Conservation (phyloP, 2,797 vertebrate genomes). For the Liasis olivaceus region DNA sequence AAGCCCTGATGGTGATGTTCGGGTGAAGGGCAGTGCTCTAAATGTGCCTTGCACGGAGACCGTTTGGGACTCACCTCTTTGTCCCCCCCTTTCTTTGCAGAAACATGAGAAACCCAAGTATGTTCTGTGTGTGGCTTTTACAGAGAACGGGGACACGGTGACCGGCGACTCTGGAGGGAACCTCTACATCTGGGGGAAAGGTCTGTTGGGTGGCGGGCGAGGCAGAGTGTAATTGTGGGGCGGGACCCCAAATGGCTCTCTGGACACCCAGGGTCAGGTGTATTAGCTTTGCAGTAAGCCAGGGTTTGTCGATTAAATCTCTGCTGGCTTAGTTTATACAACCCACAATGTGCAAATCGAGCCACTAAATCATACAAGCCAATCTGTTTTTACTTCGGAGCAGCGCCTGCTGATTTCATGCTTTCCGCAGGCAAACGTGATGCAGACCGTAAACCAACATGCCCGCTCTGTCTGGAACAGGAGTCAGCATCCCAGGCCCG, state of each 20-base stretch:
- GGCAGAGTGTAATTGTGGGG: background rate
- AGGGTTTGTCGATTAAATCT: background rate
- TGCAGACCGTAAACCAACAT: background rate
- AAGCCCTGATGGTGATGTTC: background rate
- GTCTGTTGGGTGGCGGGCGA: constrained; percentile 59
- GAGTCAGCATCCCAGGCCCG: background rate
- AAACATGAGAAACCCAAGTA: constrained; percentile 95
- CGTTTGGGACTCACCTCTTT: too few species aligned
- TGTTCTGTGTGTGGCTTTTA: constrained; percentile 86
- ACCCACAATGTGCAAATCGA: background rate
- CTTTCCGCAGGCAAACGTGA: background rate
- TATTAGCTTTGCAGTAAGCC: background rate
- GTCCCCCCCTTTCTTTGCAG: constrained; percentile 61
- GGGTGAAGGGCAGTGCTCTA: background rate
- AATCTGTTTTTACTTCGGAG: background rate
- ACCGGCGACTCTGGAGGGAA: constrained; percentile 92
- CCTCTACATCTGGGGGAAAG: constrained; percentile 91
- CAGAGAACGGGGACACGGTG: constrained; percentile 89
- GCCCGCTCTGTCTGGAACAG: background rate
- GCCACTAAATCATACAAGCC: background rate
- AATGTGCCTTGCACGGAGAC: too few species aligned
- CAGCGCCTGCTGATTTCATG: background rate
- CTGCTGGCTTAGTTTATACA: background rate
- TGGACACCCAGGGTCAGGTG: background rate
- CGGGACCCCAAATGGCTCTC: background rate